Evolutionary conservation across 2,888 invertebrate species (phyloP).

Genomic region (Adelognathus sp.): DNA sequence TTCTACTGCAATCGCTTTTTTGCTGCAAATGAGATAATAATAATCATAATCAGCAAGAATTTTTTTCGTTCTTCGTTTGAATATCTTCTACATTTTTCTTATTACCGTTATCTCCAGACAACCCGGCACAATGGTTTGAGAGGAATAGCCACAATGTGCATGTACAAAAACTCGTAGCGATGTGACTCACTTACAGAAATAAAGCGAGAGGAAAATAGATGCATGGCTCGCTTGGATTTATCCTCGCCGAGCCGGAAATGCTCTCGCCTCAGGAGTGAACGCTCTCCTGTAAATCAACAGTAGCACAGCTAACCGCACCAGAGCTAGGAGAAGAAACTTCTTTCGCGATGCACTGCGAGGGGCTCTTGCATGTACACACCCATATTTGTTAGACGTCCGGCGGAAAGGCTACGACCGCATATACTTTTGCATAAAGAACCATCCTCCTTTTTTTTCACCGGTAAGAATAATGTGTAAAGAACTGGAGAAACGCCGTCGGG

Average conservation of each 20-base stretch:
- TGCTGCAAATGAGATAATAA: too few relatives aligned
- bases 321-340: slow-evolving; percentile 22
- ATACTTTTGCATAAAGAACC: slow-evolving; percentile 12
- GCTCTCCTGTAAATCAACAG: slow-evolving; percentile 68
- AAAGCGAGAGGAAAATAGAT: slow-evolving; percentile 34
- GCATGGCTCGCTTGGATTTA: slow-evolving; percentile 59
- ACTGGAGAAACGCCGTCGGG: not conserved
- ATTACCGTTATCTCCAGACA: not conserved
- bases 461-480: not conserved
- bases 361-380: slow-evolving; percentile 36
- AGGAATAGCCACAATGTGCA: not conserved
- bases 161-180: not conserved
- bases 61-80: too few relatives aligned
- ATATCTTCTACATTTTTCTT: not conserved
- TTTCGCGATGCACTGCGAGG: slow-evolving; percentile 34
- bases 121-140: not conserved
- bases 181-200: not conserved
- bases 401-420: not conserved
- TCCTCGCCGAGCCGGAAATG: slow-evolving; percentile 65
- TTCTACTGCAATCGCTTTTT: too few relatives aligned
- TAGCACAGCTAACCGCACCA: slow-evolving; percentile 3
- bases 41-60: too few relatives aligned
- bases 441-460: slow-evolving; percentile 9
- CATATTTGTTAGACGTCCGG: slow-evolving; percentile 38
- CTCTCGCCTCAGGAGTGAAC: slow-evolving; percentile 63